Evolutionary conservation across 2,888 invertebrate species (phyloP), one percentile per base, ranked within the genome.

Genomic region (Sphaerophoria rueppellii): DNA sequence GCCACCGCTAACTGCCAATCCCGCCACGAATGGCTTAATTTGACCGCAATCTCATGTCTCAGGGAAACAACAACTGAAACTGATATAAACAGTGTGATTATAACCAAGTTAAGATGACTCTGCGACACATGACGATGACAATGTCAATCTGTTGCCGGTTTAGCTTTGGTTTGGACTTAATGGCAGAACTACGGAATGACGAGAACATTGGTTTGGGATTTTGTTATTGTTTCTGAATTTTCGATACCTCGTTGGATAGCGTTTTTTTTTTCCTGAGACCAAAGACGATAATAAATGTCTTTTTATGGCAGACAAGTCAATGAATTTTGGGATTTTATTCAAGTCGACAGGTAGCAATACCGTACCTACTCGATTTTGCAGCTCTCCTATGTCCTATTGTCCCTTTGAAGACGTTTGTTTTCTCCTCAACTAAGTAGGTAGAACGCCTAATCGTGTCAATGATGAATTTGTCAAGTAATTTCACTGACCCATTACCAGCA

Each of bases 21-120:
- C 60, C 9, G 6, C 69, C 58, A 16, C 40, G 55, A 79, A 79
- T 79, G 74, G 74, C 79, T 79, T 73, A 79, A 79, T 79, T 79
- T 79, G 67, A 74, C 79, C 79, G 43, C 71, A 67, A 14, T 60
- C 60, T 40, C 14, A 7, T 40, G 40, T 40, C 40, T n/a, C 67
- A 61, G 50, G 52, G 40, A 65, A 69, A 54, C 61, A 55, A 54
- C 69, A 69, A 24, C 24, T 24, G 24, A 24, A 24, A 24, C 24
- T 24, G 24, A 24, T 24, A 24, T 24, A 24, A 70, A 57, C 67
- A 52, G 70, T 46, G 65, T 46, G 75, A 71, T 71, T 75, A 81
- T 75, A 81, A 75, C 72, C 58, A 67, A 63, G 50, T 58, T 58
- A 55, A 67, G 75, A 24, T 24, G 24, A 24, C 24, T 24, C 24